Evolutionary conservation across 23 tunicate species (phyloP).

Genomic region (Styela clava): DNA sequence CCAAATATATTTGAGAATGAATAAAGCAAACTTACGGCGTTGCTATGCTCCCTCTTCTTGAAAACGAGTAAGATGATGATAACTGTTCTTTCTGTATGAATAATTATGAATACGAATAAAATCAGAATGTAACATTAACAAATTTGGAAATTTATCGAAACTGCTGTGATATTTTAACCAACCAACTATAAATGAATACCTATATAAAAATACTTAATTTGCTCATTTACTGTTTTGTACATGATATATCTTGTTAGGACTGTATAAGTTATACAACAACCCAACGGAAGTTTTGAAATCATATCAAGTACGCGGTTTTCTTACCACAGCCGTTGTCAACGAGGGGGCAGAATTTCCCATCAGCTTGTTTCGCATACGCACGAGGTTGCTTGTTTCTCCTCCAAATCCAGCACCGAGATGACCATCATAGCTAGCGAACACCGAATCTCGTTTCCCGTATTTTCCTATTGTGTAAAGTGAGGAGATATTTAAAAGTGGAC

Average conservation of each 20-base stretch:
- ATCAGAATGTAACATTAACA: too few species aligned
- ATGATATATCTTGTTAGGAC: too few species aligned
- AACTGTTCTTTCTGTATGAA: conserved; percentile 17
- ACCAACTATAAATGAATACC: too few species aligned
- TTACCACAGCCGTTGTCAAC: conserved; percentile 75
- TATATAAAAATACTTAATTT: too few species aligned
- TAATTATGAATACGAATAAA: neutral
- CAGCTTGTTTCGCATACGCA: conserved; percentile 62
- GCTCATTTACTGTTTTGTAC: too few species aligned
- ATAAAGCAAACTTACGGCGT: conserved; percentile 2
- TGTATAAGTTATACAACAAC: too few species aligned
- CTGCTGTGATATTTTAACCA: neutral
- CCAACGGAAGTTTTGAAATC: too few species aligned
- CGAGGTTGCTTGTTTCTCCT: conserved; percentile 71
- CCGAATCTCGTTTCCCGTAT: conserved; percentile 28
- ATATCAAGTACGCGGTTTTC: too few species aligned
- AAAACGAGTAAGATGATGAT: neutral
- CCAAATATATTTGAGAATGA: too few species aligned
- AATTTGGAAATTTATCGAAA: too few species aligned
- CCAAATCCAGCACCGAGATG: conserved; percentile 18
- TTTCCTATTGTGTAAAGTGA: neutral
- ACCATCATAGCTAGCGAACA: conserved; percentile 29
- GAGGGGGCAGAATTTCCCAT: conserved; percentile 87
- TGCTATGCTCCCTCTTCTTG: conserved; percentile 12
- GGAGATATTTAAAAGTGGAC: too few species aligned